A percentile compares a stretch with the other conserved stretches of the same genome.
Conservation (phyloP, 2,797 vertebrate genomes). For the Buphagus erythrorhynchus region DNA sequence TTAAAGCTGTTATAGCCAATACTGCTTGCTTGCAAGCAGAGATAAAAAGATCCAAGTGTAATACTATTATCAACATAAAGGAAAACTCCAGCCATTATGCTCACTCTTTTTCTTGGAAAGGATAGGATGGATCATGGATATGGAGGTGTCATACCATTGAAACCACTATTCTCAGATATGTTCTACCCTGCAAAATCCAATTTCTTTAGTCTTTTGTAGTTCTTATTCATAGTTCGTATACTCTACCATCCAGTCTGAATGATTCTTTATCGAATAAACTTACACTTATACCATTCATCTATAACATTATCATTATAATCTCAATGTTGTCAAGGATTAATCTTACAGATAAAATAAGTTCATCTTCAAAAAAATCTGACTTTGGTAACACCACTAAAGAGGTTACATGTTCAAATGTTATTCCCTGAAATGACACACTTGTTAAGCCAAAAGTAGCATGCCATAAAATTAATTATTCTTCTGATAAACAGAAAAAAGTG, state of each 20-base stretch:
- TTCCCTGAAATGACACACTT: neutral
- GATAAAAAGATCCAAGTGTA: neutral
- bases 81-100: neutral
- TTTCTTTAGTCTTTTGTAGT: neutral
- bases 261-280: neutral
- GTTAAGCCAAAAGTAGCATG: neutral
- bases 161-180: neutral
- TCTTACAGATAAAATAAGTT: neutral
- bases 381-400: neutral
- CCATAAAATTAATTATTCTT: neutral
- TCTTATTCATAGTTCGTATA: neutral
- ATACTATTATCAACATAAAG: neutral
- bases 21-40: neutral
- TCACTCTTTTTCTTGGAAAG: neutral
- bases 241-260: neutral
- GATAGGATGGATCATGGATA: neutral
- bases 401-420: neutral
- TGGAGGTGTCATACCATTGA: neutral
- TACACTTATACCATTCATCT: neutral
- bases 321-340: neutral
- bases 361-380: neutral
- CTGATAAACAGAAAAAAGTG: neutral
- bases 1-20: neutral
- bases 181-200: neutral
- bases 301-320: neutral